phyloP scores from a whole-genome alignment of 2,113 vertebrate genomes.

The Pygathrix nemaeus region DNA sequence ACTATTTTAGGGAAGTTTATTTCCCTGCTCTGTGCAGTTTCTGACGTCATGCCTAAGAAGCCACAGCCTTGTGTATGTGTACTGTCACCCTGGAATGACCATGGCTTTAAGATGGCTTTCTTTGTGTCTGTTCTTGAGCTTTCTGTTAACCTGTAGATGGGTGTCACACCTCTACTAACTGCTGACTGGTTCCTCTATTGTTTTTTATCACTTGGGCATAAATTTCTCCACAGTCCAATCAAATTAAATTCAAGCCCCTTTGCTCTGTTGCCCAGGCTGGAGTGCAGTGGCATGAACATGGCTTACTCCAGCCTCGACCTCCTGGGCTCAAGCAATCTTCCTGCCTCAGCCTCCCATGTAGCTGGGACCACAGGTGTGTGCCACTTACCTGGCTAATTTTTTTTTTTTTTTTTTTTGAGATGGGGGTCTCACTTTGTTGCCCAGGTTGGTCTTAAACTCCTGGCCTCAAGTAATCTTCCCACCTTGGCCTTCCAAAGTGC shows the following conservation, averaged over 20 bases:
- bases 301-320: not conserved
- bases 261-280: not conserved
- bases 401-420: not conserved
- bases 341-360: not conserved
- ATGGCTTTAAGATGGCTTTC: not conserved
- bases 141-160: not conserved
- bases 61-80: not conserved
- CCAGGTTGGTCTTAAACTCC: not conserved
- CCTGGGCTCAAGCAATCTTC: not conserved
- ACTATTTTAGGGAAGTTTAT: not conserved
- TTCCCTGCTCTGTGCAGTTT: not conserved
- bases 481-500: not conserved
- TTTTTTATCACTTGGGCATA: not conserved
- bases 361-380: not conserved
- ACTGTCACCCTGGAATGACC: not conserved
- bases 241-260: not conserved
- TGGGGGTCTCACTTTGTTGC: not conserved
- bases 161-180: not conserved
- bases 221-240: not conserved
- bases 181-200: not conserved
- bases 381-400: not conserved
- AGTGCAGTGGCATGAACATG: not conserved
- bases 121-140: not conserved
- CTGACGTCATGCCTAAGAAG: not conserved
- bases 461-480: not conserved